Base-by-base conservation (phyloP, 2,113 vertebrate species). In the Cathartes aura region DNA sequence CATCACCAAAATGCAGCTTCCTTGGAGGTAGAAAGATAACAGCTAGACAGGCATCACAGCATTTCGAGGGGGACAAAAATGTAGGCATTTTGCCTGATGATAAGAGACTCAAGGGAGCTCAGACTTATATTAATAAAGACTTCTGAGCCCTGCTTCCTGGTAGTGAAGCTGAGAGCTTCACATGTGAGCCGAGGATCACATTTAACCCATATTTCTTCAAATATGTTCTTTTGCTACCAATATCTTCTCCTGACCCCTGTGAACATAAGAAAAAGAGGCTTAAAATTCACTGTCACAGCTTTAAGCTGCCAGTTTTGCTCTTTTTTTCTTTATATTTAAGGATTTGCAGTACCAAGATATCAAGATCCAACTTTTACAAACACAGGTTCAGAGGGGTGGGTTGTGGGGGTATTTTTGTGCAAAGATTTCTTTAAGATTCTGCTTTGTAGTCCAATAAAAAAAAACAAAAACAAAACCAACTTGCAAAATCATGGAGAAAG, bases 31-130 rank as follows among this genome's bases (percentile, higher is more conserved):
- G 48, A 52, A 59, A 56, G 32, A 8, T 24, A 83, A 29, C 24
- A 80, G 36, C 26, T 53, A 86, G 66, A 43, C 19, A 45, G n/a
- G 6, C 8, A 56, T 58, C 4, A 30, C 14, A 22, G 32, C n/a
- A 15, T 50, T 75, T 59, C 1, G 1, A 15, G 26, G 30, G 12
- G 10, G 2, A 3, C 4, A 18, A 9, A 16, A 58, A 19, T 38
- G 4, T 8, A 82, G 40, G 1, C 15, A n/a, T 63, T 92, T 82
- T 75, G 26, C 53, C 56, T 63, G 66, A 68, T 27, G 62, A 15
- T n/a, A 52, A 36, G 74, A 73, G 52, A n/a, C n/a, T 75, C 16
- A 20, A 16, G 45, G 30, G 55, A 82, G 29, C 47, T 74, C 70
- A 75, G 50, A 10, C 10, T 48, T 84, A 4, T 8, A 2, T 55